Conservation (phyloP, 2,888 invertebrate species). For the Diogma glabrata region DNA sequence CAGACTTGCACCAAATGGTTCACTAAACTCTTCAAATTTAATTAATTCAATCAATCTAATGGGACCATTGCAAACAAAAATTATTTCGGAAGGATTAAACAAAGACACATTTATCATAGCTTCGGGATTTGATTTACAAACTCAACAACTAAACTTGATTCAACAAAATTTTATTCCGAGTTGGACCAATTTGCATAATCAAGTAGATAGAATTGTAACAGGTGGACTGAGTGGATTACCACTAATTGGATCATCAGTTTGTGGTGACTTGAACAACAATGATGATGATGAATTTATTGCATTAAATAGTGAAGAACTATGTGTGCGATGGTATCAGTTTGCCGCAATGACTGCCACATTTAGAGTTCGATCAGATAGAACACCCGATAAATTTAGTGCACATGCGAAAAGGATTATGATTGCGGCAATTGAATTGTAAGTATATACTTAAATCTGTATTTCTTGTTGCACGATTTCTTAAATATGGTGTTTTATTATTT, state of each 20-base stretch:
- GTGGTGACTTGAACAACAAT: conserved; percentile 9
- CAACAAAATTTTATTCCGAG: conserved; percentile 5
- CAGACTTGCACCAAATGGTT: no score
- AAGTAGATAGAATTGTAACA: conserved; percentile 11
- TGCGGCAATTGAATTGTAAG: conserved; percentile 8
- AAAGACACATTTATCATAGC: not conserved
- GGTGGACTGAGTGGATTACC: conserved; percentile 10
- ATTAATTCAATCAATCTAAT: conserved; percentile 12
- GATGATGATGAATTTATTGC: not conserved
- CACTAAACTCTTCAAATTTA: not conserved
- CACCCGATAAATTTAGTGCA: conserved; percentile 11
- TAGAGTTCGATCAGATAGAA: conserved; percentile 8
- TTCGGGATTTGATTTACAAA: not conserved
- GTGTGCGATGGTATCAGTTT: conserved; percentile 16
- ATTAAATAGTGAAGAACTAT: conserved; percentile 10
- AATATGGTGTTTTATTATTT: not conserved
- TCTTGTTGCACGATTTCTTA: no score
- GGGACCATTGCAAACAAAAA: conserved; percentile 8
- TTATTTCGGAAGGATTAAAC: conserved; percentile 4
- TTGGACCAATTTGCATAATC: conserved; percentile 10
- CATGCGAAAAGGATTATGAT: conserved; percentile 13
- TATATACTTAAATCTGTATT: no score
- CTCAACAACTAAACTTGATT: not conserved
- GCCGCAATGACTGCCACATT: conserved; percentile 11
- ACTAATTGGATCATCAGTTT: conserved; percentile 10